Evolutionary conservation across 2,797 vertebrate species (phyloP), one percentile per base, ranked within the genome.

Genomic region (Neopelma chrysocephalum): DNA sequence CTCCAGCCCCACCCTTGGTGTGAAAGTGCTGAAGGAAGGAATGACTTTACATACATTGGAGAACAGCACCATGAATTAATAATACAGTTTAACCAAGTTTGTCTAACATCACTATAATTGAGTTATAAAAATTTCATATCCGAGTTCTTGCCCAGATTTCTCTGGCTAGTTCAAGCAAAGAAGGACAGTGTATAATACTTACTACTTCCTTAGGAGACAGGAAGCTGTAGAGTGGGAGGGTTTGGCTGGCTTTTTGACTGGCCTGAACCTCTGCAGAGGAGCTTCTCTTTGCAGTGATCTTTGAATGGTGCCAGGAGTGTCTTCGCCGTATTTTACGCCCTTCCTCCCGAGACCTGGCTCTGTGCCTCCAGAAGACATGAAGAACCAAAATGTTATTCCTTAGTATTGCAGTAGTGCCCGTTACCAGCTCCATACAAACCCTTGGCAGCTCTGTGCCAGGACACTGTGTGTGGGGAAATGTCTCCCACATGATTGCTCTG

Each of bases 121-220:
- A 95, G 91, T 96, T 91, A 95, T 96, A 96, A 95, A 96, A 89
- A 84, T 90, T 94, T 91, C 81, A 94, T 91, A 61, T 32, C 70
- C 11, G 43, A 70, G 54, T 75, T 92, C 82, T 92, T 61, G 73
- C 95, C 82, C 83, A 38, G 48, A 95, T 69, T 94, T 82, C 51
- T 17, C 29, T 82, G 69, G 93, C 95, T 94, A 82, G 58, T 82
- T 78, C 92, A 87, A 92, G 95, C 89, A 82, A 65, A 95, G 84
- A 12, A 95, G 54, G 84, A 86, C 78, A 89, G 86, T 27, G 47
- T 18, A 12, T 84, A 97, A 97, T 98, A 99, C 99, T 99, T 99
- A 99, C 99, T 96, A 98, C 98, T 98, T 98, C 96, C 71, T 98
- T 97, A 61, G 98, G 96, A 76, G 98, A 97, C 98, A 98, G 96